phyloP scores from a whole-genome alignment of 1,140 invertebrate genomes.

The Hypsibius dujardini region DNA sequence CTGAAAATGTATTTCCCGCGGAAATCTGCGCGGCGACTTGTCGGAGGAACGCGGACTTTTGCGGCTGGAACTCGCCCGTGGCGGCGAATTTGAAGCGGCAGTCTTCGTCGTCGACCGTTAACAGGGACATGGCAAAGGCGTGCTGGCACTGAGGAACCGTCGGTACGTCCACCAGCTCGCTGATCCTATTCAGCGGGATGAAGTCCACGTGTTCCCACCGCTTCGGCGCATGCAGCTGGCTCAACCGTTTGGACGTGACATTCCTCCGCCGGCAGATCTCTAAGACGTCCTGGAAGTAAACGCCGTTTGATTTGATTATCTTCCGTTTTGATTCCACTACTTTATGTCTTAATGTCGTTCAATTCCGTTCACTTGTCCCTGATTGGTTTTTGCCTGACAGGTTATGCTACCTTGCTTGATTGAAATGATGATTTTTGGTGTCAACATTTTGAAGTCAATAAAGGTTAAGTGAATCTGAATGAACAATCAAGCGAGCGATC shows the following conservation, averaged over 20 bases:
- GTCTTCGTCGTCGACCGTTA: background rate
- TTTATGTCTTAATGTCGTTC: background rate
- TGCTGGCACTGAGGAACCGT: background rate
- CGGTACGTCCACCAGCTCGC: background rate
- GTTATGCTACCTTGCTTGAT: background rate
- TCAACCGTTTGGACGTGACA: too few relatives aligned
- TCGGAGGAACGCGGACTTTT: background rate
- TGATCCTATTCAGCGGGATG: background rate
- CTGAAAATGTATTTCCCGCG: background rate
- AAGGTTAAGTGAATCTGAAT: too few relatives aligned
- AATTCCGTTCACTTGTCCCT: background rate
- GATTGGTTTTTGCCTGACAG: background rate
- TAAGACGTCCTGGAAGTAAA: too few relatives aligned
- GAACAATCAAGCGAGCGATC: too few relatives aligned
- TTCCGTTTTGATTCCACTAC: too few relatives aligned
- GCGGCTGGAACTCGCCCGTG: background rate
- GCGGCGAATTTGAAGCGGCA: conserved; percentile 4
- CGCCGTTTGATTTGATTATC: too few relatives aligned
- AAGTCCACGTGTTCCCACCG: background rate
- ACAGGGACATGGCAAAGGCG: background rate
- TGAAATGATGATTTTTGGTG: too few relatives aligned
- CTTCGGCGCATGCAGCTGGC: too few relatives aligned
- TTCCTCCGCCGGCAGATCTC: too few relatives aligned
- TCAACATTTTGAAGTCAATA: too few relatives aligned
- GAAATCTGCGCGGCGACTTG: background rate